Evolutionary conservation across 1,140 invertebrate species (phyloP).

Genomic region (Pomacea maculata): DNA sequence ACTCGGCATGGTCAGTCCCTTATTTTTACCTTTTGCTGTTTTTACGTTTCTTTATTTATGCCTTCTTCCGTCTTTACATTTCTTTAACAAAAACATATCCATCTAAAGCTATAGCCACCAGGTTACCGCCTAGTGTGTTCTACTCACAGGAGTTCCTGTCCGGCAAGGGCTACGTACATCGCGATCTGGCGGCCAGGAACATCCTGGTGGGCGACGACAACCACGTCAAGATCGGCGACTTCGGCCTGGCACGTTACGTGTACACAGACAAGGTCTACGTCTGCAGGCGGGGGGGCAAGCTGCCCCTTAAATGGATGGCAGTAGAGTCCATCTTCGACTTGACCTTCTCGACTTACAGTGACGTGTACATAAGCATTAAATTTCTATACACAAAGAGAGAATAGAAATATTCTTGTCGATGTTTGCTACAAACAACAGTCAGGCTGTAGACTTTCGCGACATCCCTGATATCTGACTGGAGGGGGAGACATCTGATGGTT

Average conservation of each 20-base stretch:
- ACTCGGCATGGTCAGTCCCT: constrained; percentile 56
- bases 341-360: constrained; percentile 66
- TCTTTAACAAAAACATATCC: not conserved
- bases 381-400: not conserved
- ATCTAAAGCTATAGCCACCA: not conserved
- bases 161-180: constrained; percentile 67
- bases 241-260: constrained; percentile 67
- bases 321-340: constrained; percentile 66
- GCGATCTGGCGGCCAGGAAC: constrained; percentile 68
- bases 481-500: too few relatives aligned
- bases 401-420: too few relatives aligned
- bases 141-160: constrained; percentile 64
- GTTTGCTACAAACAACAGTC: too few relatives aligned
- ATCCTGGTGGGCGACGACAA: constrained; percentile 64
- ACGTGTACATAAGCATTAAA: constrained; percentile 61
- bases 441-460: too few relatives aligned
- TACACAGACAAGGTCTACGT: constrained; percentile 66
- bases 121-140: not conserved
- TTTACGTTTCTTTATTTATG: not conserved
- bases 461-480: too few relatives aligned
- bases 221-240: constrained; percentile 64
- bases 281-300: constrained; percentile 67
- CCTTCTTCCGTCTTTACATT: not conserved
- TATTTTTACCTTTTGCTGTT: not conserved
- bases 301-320: constrained; percentile 67